A percentile compares a stretch with the other conserved stretches of the same genome.
Conservation (phyloP, 2,888 invertebrate genomes). For the Cryptophagus acutangulus region DNA sequence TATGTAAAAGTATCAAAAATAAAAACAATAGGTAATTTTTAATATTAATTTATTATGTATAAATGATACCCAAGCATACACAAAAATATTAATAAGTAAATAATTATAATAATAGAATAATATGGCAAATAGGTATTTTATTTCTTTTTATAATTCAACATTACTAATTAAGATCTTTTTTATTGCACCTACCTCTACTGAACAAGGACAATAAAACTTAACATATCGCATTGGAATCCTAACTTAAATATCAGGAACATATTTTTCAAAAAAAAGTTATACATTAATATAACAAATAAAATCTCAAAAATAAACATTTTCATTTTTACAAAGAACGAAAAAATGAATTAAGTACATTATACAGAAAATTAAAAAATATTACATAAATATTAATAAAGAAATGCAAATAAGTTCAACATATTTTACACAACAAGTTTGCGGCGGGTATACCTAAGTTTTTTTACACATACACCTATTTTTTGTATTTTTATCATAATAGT, state of each 20-base stretch:
- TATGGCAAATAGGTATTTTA: constrained; percentile 49
- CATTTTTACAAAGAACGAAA: constrained; percentile 12
- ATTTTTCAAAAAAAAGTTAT: background rate
- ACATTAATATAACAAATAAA: constrained; percentile 25
- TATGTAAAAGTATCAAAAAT: background rate
- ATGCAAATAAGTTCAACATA: constrained; percentile 39
- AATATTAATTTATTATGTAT: constrained; percentile 49
- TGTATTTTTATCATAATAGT: constrained; percentile 39
- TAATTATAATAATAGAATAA: constrained; percentile 45
- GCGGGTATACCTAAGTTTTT: constrained; percentile 33
- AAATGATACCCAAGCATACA: constrained; percentile 51
- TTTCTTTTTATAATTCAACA: no score
- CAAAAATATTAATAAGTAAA: constrained; percentile 46
- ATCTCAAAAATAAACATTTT: constrained; percentile 26
- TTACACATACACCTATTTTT: constrained; percentile 43
- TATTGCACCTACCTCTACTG: constrained; percentile 49
- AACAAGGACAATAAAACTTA: constrained; percentile 41
- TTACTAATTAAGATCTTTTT: constrained; percentile 42
- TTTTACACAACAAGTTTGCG: constrained; percentile 21
- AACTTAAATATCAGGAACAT: constrained; percentile 45
- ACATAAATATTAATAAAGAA: constrained; percentile 26
- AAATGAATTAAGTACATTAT: constrained; percentile 25
- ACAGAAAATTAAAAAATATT: constrained; percentile 15
- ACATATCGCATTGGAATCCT: constrained; percentile 40
- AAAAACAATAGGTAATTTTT: constrained; percentile 23